phyloP scores from a whole-genome alignment of 2,888 invertebrate genomes.

The Drosophila picticornis region DNA sequence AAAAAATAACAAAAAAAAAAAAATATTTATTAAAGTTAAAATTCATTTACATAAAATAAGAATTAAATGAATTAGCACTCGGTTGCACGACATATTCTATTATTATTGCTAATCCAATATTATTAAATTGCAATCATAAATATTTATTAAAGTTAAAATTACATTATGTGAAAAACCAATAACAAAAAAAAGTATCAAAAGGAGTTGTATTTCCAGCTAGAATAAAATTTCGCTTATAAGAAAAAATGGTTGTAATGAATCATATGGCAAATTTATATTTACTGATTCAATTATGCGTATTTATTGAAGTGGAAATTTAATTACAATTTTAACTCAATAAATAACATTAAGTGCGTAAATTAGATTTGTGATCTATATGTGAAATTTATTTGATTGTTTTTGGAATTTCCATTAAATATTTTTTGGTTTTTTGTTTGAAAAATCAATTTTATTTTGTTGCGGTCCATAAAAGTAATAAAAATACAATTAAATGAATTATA shows the following conservation, averaged over 20 bases:
- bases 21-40: background rate
- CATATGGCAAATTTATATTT: background rate
- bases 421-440: background rate
- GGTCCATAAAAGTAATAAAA: background rate
- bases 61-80: background rate
- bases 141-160: background rate
- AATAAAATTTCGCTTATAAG: background rate
- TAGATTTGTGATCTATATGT: slow-evolving; percentile 1
- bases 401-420: background rate
- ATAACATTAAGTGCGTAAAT: slow-evolving; percentile 1
- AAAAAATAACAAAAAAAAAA: background rate
- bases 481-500: background rate
- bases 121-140: background rate
- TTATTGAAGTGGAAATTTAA: background rate
- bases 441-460: background rate
- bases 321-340: slow-evolving; percentile 5
- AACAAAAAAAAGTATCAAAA: background rate
- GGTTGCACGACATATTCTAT: background rate
- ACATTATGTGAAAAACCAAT: background rate
- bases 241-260: background rate
- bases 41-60: background rate
- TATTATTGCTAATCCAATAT: background rate
- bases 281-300: background rate
- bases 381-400: background rate
- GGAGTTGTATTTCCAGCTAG: background rate